Conservation (phyloP, 1,140 invertebrate species). For the Brachionus asplanchnoidis region DNA sequence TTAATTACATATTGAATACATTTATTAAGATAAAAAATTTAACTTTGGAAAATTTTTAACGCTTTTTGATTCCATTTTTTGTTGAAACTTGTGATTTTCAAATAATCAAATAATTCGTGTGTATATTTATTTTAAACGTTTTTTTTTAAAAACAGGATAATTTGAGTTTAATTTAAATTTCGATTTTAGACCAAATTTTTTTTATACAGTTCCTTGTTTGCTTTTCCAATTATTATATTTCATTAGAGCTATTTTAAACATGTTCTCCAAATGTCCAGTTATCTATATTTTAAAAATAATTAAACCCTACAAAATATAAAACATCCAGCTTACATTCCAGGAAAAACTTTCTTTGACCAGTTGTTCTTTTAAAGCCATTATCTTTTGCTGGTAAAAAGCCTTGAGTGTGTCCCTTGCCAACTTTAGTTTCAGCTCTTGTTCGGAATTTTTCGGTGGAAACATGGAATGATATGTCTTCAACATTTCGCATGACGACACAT, state of each 20-base stretch:
- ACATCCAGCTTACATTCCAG: slow-evolving; percentile 7
- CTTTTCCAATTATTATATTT: slow-evolving; percentile 37
- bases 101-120: no score
- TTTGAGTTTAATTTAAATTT: neutral
- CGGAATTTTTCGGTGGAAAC: slow-evolving; percentile 37
- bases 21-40: no score
- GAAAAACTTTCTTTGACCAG: slow-evolving; percentile 5
- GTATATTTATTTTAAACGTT: neutral
- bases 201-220: slow-evolving; percentile 1
- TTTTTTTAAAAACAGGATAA: neutral
- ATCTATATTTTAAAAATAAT: neutral
- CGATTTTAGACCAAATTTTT: neutral
- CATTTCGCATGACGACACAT: slow-evolving; percentile 28
- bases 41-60: no score
- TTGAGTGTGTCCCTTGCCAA: neutral
- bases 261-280: slow-evolving; percentile 20
- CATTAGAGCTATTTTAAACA: slow-evolving; percentile 34
- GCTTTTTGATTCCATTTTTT: no score
- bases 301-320: neutral
- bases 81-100: no score
- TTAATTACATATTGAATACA: no score
- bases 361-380: neutral
- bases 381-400: slow-evolving; percentile 37
- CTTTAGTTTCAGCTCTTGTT: slow-evolving; percentile 29
- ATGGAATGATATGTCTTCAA: neutral